phyloP scores from a whole-genome alignment of 2,113 vertebrate genomes.

The Thoracochromis brauschi region DNA sequence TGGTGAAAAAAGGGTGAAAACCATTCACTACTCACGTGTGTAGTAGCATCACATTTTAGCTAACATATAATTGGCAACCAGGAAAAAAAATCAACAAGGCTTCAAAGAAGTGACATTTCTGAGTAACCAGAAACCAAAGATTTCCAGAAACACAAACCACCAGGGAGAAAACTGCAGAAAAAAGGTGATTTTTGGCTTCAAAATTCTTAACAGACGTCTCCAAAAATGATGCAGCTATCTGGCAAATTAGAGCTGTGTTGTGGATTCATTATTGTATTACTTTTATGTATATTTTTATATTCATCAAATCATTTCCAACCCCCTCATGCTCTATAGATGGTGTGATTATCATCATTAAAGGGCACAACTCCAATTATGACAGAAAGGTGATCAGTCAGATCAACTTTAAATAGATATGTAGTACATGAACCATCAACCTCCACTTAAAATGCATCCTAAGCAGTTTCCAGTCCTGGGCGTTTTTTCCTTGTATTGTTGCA shows the following conservation, averaged over 20 bases:
- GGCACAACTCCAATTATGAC: background rate
- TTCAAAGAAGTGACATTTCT: background rate
- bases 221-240: background rate
- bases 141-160: background rate
- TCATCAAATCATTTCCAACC: background rate
- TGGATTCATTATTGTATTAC: background rate
- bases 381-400: background rate
- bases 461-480: background rate
- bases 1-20: background rate
- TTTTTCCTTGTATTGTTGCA: background rate
- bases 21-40: background rate
- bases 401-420: background rate
- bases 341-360: background rate
- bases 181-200: background rate
- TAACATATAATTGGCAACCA: background rate
- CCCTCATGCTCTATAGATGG: background rate
- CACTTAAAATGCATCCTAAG: background rate
- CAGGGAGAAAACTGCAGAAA: background rate
- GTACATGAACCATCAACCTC: background rate
- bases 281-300: background rate
- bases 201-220: background rate
- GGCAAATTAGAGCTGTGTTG: background rate
- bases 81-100: background rate
- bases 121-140: background rate
- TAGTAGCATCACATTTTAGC: background rate